These are phyloP conservation scores for Colletes collaris DNA, from an alignment of 2,888 invertebrate genomes.

Conservation along the genomic window DNA sequence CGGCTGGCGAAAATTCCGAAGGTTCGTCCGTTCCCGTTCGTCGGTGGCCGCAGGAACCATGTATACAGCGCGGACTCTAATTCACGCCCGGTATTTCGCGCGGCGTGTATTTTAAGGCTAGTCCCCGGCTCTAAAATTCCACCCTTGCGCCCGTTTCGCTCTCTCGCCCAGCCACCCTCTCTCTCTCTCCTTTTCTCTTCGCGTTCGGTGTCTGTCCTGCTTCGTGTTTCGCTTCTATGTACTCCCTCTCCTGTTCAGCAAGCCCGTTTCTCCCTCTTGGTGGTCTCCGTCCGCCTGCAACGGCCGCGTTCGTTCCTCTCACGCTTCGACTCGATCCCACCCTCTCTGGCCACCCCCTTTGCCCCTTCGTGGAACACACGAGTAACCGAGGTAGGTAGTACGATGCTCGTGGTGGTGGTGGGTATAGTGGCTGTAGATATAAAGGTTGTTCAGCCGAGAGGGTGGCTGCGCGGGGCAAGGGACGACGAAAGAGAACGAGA, in stretches of 20 bases:
- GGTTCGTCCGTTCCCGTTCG: conserved; percentile 68
- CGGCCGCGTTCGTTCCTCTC: conserved; percentile 53
- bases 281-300: conserved; percentile 14
- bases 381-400: conserved; percentile 73
- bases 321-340: conserved; percentile 23
- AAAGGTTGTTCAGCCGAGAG: conserved; percentile 78
- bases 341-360: conserved; percentile 15
- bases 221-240: conserved; percentile 47
- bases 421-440: conserved; percentile 80
- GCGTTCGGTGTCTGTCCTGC: conserved; percentile 56
- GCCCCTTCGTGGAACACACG: conserved; percentile 62
- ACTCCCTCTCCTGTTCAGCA: conserved; percentile 30
- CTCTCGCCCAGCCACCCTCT: conserved; percentile 44
- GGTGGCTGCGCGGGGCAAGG: conserved; percentile 50
- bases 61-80: conserved; percentile 73
- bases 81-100: conserved; percentile 80
- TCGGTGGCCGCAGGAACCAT: conserved; percentile 49
- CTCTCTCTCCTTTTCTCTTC: conserved; percentile 45
- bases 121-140: conserved; percentile 79
- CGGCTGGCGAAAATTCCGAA: conserved; percentile 80
- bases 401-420: conserved; percentile 73
- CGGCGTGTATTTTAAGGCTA: conserved; percentile 80
- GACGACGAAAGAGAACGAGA: conserved; percentile 58
- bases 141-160: conserved; percentile 66
- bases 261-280: conserved; percentile 19